Conservation (phyloP, 2,797 vertebrate species). For the Cyclopterus lumpus region DNA sequence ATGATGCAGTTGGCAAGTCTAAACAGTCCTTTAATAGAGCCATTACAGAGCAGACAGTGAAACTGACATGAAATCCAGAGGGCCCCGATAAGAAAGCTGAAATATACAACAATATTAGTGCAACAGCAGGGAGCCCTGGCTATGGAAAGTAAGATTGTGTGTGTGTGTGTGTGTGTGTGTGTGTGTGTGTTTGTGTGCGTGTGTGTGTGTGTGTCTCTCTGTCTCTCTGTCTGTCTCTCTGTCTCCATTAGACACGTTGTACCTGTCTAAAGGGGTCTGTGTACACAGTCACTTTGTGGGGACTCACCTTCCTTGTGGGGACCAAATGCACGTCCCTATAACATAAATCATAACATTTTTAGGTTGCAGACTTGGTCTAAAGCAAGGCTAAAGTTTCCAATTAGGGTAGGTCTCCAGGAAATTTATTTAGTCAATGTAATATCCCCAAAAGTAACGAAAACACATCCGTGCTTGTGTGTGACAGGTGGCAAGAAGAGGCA, state of each 20-base stretch:
- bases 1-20: not conserved
- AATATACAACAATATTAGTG: slow-evolving; percentile 62
- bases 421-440: not conserved
- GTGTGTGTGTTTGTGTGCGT: slow-evolving; percentile 28
- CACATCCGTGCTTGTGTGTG: not conserved
- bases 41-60: slow-evolving; percentile 35
- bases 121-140: slow-evolving; percentile 48
- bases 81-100: slow-evolving; percentile 13
- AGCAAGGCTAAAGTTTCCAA: not conserved
- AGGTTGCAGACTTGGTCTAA: not conserved
- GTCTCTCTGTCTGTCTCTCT: slow-evolving; percentile 5
- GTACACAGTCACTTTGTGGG: not conserved
- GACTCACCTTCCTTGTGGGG: not conserved
- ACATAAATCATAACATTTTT: not conserved
- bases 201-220: slow-evolving; percentile 9
- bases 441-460: not conserved
- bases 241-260: not conserved
- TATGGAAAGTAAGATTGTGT: slow-evolving; percentile 34
- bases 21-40: slow-evolving; percentile 25
- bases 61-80: slow-evolving; percentile 11
- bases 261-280: not conserved
- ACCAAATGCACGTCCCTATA: not conserved
- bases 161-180: slow-evolving; percentile 25
- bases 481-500: slow-evolving; percentile 23
- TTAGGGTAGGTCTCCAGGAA: not conserved